Conservation (phyloP, 2,888 invertebrate genomes). For the Ommatoiulus sabulosus region DNA sequence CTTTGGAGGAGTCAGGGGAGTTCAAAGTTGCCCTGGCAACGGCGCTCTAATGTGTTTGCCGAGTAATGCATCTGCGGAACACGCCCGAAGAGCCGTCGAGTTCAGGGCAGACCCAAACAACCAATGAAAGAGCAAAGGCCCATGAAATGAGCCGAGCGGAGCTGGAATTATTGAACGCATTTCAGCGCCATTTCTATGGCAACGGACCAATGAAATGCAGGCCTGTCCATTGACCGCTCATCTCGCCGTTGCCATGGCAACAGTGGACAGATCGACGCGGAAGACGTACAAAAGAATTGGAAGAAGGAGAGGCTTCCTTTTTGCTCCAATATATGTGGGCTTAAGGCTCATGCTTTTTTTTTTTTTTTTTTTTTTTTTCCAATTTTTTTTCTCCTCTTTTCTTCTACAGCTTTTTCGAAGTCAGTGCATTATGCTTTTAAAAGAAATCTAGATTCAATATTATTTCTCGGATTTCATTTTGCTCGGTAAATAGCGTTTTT, state of each 20-base stretch:
- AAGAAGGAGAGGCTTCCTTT: neutral
- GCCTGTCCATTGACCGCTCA: conserved; percentile 52
- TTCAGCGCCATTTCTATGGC: conserved; percentile 51
- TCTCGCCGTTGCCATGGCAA: neutral
- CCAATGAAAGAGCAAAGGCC: conserved; percentile 50
- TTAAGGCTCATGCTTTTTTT: neutral
- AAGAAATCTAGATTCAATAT: conserved; percentile 19
- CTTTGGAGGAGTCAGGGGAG: conserved; percentile 32
- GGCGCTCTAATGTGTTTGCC: conserved; percentile 13
- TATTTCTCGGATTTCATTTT: conserved; percentile 19
- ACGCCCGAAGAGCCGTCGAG: conserved; percentile 23
- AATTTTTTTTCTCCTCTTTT: no score
- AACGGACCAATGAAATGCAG: conserved; percentile 52
- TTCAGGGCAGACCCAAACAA: conserved; percentile 21
- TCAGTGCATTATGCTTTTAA: conserved; percentile 11
- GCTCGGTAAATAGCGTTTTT: neutral
- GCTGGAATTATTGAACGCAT: conserved; percentile 45
- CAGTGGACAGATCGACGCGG: neutral
- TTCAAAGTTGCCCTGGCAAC: conserved; percentile 31
- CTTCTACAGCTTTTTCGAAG: neutral
- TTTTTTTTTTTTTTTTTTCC: no score
- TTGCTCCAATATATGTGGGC: neutral
- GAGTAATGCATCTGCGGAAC: neutral
- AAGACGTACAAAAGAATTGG: neutral
- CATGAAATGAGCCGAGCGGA: conserved; percentile 16